Conservation (phyloP, 2,797 vertebrate species). For the Eospalax fontanierii region DNA sequence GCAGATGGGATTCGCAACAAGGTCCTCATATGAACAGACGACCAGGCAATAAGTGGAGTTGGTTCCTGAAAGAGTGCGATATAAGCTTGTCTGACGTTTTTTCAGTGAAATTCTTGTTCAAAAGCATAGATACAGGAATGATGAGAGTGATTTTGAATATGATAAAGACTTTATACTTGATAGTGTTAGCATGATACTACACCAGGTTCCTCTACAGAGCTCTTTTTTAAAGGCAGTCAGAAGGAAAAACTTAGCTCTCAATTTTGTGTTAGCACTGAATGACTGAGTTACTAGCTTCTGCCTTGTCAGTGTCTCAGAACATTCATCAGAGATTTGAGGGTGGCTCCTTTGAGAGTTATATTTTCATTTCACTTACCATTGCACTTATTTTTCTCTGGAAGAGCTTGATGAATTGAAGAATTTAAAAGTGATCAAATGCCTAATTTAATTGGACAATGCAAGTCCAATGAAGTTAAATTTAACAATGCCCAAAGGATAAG, state of each 20-base stretch:
- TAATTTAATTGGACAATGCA: constrained; percentile 61
- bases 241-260: neutral
- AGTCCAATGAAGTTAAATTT: constrained; percentile 14
- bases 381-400: neutral
- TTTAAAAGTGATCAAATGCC: constrained; percentile 49
- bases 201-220: too few species aligned
- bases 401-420: constrained; percentile 37
- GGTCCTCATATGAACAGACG: neutral
- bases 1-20: neutral
- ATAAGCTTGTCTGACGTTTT: neutral
- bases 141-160: neutral
- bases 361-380: too few species aligned
- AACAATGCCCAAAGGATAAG: neutral
- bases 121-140: neutral
- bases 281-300: neutral
- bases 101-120: constrained; percentile 23
- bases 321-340: neutral
- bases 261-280: neutral
- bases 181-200: neutral
- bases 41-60: neutral
- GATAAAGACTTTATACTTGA: neutral
- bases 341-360: constrained; percentile 46
- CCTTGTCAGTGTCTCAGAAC: too few species aligned
- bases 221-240: neutral
- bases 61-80: neutral